Conservation (phyloP, 2,888 invertebrate species). For the Andrena flavipes region DNA sequence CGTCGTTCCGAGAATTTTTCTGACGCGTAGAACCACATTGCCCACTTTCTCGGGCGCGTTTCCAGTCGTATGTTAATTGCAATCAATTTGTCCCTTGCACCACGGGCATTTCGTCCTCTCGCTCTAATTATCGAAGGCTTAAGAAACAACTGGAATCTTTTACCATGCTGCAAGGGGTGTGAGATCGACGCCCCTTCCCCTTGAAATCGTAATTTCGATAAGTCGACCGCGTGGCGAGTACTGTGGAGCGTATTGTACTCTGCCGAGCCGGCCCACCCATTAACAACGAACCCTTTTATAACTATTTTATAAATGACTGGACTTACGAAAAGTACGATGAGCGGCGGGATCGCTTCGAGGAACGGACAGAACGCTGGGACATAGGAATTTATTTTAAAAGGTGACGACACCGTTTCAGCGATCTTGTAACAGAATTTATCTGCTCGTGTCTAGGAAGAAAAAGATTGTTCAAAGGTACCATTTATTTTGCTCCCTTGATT, state of each 20-base stretch:
- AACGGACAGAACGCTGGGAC: neutral
- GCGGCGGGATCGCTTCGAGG: neutral
- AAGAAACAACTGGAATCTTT: conserved; percentile 1
- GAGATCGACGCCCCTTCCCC: neutral
- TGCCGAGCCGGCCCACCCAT: conserved; percentile 39
- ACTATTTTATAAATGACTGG: conserved; percentile 38
- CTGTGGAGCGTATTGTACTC: conserved; percentile 26
- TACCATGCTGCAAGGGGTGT: neutral
- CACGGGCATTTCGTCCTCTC: neutral
- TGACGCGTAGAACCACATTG: neutral
- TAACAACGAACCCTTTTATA: conserved; percentile 71
- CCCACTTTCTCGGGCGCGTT: neutral
- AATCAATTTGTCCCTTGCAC: too few relatives aligned
- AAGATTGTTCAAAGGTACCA: neutral
- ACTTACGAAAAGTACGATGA: conserved; percentile 33
- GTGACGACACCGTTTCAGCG: conserved; percentile 9
- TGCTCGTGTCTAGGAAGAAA: neutral
- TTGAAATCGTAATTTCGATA: conserved; percentile 54
- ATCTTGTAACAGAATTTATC: neutral
- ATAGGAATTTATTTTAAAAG: conserved; percentile 5
- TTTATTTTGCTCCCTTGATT: conserved; percentile 2
- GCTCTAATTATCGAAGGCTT: neutral
- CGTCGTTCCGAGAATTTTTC: neutral
- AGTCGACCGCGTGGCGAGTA: conserved; percentile 35
- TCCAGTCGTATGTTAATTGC: neutral